A percentile compares a stretch with the other conserved stretches of the same genome.
Conservation (phyloP, 1,140 invertebrate species). For the Oppia nitens region DNA sequence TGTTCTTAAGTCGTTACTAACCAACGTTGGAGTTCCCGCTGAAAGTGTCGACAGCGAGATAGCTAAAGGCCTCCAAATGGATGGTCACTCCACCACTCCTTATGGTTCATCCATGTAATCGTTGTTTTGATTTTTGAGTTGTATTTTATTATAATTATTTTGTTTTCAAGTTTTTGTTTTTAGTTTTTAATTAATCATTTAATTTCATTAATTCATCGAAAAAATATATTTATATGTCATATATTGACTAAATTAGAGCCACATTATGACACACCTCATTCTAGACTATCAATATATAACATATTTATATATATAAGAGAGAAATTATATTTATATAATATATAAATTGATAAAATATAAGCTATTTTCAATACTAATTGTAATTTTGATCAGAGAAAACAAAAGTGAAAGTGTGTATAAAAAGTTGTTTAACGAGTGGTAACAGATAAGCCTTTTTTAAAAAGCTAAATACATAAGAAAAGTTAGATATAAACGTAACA, state of each 20-base stretch:
- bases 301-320: not conserved
- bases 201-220: not conserved
- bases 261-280: not conserved
- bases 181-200: no score
- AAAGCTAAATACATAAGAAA: no score
- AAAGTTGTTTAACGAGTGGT: no score
- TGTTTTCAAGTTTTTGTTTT: no score
- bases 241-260: not conserved
- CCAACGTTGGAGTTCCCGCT: constrained; percentile 21
- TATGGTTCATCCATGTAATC: not conserved
- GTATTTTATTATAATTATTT: not conserved
- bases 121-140: not conserved
- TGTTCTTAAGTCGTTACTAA: constrained; percentile 56
- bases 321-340: not conserved
- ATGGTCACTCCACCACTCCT: not conserved
- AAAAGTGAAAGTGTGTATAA: no score
- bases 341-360: not conserved
- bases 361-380: no score
- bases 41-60: constrained; percentile 21
- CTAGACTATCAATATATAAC: not conserved
- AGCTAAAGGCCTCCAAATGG: constrained; percentile 20
- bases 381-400: no score
- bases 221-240: not conserved
- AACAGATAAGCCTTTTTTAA: no score
- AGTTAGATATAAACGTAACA: no score